phyloP scores from a whole-genome alignment of 35 echinoderm and acorn worm genomes.

The Heliocidaris erythrogramma region DNA sequence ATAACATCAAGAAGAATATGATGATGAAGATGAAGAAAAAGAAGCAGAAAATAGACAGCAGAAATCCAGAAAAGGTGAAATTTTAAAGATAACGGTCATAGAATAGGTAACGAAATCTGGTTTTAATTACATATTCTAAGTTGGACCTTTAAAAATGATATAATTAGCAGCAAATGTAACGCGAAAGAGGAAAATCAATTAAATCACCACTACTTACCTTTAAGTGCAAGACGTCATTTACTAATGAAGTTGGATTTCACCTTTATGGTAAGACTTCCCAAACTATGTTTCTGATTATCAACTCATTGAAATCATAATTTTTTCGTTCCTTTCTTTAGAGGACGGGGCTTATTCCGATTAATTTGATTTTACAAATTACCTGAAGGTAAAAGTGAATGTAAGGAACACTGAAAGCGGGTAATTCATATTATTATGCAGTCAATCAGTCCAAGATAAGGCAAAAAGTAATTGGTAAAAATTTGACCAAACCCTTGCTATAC shows the following conservation, averaged over 20 bases:
- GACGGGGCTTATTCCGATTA: background rate
- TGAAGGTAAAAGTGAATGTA: background rate
- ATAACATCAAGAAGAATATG: background rate
- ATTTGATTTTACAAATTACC: background rate
- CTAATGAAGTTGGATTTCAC: background rate
- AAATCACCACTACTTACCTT: background rate
- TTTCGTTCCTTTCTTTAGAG: background rate
- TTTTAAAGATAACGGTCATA: too few species aligned
- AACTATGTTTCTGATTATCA: background rate
- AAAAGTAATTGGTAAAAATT: background rate
- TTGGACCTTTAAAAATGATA: background rate
- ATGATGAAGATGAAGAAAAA: background rate
- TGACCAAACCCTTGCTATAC: too few species aligned
- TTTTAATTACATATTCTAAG: background rate
- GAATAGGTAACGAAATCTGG: too few species aligned
- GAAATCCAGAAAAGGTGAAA: background rate
- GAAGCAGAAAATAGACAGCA: background rate
- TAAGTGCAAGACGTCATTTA: background rate
- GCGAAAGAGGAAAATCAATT: background rate
- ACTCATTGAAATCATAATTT: background rate
- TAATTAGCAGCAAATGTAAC: background rate
- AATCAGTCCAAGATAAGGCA: background rate
- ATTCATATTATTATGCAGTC: background rate
- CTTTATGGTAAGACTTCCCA: background rate
- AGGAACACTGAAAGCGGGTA: background rate